Evolutionary conservation across 1,140 invertebrate genomes (phyloP).

Genomic region (Aradophagus sp.): DNA sequence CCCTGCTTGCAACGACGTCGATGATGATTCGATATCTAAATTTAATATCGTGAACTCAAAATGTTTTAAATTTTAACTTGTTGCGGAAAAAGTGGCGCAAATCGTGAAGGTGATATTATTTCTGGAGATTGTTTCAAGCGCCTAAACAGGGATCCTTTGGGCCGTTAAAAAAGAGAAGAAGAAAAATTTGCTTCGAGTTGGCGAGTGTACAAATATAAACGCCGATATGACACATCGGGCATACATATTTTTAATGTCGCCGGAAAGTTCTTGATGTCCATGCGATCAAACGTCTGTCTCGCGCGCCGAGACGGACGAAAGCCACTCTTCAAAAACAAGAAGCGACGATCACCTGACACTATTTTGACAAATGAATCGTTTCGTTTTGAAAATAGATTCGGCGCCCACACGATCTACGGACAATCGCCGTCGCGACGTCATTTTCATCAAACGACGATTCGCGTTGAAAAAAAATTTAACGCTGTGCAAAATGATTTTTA

Average conservation of each 20-base stretch:
- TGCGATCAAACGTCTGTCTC: slow-evolving; percentile 55
- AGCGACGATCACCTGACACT: slow-evolving; percentile 55
- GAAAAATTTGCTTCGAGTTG: neutral
- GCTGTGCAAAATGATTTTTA: too few species aligned
- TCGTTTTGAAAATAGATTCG: slow-evolving; percentile 51
- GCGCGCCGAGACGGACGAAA: slow-evolving; percentile 40
- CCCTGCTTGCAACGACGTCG: too few species aligned
- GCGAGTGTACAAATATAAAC: slow-evolving; percentile 34
- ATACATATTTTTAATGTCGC: slow-evolving; percentile 46
- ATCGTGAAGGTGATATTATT: too few species aligned
- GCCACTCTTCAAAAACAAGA: slow-evolving; percentile 55
- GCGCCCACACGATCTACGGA: slow-evolving; percentile 30
- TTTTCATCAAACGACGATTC: slow-evolving; percentile 31
- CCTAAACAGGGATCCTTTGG: too few species aligned
- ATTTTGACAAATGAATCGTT: slow-evolving; percentile 59
- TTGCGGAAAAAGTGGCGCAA: too few species aligned
- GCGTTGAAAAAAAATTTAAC: neutral
- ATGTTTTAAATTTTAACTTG: too few species aligned
- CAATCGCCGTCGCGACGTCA: slow-evolving; percentile 39
- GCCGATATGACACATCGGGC: slow-evolving; percentile 37
- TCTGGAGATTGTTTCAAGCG: neutral
- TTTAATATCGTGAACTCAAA: too few species aligned
- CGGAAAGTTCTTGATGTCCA: slow-evolving; percentile 47
- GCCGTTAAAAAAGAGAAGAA: too few species aligned
- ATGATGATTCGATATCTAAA: too few species aligned